A percentile compares a stretch with the other conserved stretches of the same genome.
phyloP scores from a whole-genome alignment of 2,797 vertebrate genomes.

The Apodemus agrarius region DNA sequence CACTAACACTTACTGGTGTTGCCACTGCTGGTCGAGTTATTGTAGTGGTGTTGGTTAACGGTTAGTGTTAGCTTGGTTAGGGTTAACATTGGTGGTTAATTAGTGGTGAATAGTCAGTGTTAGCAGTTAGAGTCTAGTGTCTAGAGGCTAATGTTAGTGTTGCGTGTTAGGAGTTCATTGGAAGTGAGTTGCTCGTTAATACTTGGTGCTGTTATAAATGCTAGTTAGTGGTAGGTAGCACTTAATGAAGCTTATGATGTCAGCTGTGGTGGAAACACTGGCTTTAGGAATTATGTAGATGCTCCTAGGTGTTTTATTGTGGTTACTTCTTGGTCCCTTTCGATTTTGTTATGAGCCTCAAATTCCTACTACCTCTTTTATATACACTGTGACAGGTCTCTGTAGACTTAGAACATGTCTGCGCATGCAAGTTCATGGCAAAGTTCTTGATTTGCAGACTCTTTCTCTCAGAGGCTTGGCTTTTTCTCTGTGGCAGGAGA shows the following conservation, averaged over 20 bases:
- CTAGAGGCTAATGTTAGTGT: neutral
- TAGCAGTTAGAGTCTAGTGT: neutral
- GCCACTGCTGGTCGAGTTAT: neutral
- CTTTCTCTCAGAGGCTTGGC: neutral
- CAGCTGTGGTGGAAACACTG: neutral
- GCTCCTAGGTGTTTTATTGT: neutral
- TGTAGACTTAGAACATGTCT: neutral
- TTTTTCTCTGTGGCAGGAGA: neutral
- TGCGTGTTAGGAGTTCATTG: neutral
- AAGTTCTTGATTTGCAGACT: neutral
- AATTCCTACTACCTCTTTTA: neutral
- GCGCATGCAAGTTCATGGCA: fast-evolving
- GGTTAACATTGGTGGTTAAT: neutral
- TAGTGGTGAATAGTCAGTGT: neutral
- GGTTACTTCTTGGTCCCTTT: neutral
- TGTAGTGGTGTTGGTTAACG: neutral
- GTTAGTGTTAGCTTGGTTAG: neutral
- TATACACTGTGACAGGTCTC: neutral
- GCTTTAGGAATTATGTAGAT: neutral
- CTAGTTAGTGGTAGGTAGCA: neutral
- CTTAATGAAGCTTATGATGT: neutral
- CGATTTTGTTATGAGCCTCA: neutral
- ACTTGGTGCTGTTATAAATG: neutral
- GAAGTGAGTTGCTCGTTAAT: neutral
- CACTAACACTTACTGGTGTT: neutral